Conservation (phyloP, 92 coral and sea anemone species). For the Porites evermanni region DNA sequence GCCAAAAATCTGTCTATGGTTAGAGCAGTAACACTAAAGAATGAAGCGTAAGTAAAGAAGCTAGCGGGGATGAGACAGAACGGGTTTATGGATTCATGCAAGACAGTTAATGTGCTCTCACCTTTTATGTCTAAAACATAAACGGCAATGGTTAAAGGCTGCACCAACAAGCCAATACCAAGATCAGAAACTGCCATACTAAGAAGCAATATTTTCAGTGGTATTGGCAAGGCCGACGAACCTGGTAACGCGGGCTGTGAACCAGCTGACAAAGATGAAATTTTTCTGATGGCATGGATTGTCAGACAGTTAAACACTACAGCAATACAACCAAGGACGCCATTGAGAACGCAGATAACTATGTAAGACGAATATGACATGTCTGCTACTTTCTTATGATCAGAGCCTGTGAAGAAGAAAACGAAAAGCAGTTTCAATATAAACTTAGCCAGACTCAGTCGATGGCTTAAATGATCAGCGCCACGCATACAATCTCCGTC, state of each 20-base stretch:
- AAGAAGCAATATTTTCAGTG: slow-evolving; percentile 13
- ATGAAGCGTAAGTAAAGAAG: background rate
- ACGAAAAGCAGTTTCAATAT: too few relatives aligned
- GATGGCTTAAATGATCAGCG: background rate
- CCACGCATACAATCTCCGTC: too few relatives aligned
- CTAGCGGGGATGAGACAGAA: background rate
- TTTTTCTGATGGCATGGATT: background rate
- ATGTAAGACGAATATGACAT: background rate
- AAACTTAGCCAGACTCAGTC: background rate
- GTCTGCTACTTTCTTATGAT: background rate
- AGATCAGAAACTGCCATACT: slow-evolving; percentile 35
- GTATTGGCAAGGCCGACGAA: background rate
- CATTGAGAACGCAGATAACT: background rate
- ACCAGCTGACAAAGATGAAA: background rate
- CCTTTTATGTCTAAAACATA: background rate
- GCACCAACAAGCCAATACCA: slow-evolving; percentile 18
- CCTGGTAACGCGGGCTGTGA: too few relatives aligned
- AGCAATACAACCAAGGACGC: background rate
- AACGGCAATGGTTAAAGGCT: slow-evolving; percentile 10
- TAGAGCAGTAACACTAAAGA: background rate
- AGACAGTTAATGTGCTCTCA: background rate
- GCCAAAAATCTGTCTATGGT: background rate
- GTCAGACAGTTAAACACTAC: background rate
- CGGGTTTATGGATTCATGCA: background rate
- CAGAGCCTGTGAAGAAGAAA: background rate